A percentile compares a stretch with the other conserved stretches of the same genome.
Conservation (phyloP, 2,888 invertebrate genomes). For the Drosophila emarginata region DNA sequence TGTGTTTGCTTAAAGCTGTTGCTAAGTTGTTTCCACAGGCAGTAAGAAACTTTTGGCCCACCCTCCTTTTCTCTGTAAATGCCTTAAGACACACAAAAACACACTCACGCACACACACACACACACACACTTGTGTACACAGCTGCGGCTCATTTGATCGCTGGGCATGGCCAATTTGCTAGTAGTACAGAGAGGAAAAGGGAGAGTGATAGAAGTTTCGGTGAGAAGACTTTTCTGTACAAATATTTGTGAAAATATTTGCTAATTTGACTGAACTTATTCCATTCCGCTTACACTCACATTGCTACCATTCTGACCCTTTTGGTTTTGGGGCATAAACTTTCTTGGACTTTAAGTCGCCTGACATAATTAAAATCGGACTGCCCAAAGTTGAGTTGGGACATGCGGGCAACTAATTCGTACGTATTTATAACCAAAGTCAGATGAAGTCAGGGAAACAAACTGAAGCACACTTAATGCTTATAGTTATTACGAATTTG, state of each 20-base stretch:
- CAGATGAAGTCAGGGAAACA: neutral
- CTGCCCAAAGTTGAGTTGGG: neutral
- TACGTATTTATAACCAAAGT: neutral
- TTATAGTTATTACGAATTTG: neutral
- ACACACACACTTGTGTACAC: slow-evolving; percentile 58
- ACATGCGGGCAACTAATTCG: slow-evolving; percentile 20
- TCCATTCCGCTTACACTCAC: neutral
- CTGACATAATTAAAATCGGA: slow-evolving; percentile 39
- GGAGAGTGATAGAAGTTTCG: neutral
- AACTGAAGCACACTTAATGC: neutral
- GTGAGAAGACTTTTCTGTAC: slow-evolving; percentile 40
- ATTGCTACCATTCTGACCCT: neutral
- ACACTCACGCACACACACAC: neutral
- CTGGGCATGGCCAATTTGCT: slow-evolving; percentile 62
- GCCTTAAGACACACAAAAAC: neutral
- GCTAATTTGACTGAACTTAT: slow-evolving; percentile 64
- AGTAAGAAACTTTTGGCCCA: neutral
- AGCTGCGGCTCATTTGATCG: slow-evolving; percentile 76
- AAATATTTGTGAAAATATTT: slow-evolving; percentile 74
- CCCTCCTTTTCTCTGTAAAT: neutral
- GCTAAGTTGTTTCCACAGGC: slow-evolving; percentile 47
- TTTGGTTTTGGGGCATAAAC: neutral
- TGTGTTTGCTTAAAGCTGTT: slow-evolving; percentile 45
- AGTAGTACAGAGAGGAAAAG: slow-evolving; percentile 24
- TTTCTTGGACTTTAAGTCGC: slow-evolving; percentile 13